A percentile compares a stretch with the other conserved stretches of the same genome.
phyloP scores from a whole-genome alignment of 2,113 vertebrate genomes.

The Centropus bengalensis region DNA sequence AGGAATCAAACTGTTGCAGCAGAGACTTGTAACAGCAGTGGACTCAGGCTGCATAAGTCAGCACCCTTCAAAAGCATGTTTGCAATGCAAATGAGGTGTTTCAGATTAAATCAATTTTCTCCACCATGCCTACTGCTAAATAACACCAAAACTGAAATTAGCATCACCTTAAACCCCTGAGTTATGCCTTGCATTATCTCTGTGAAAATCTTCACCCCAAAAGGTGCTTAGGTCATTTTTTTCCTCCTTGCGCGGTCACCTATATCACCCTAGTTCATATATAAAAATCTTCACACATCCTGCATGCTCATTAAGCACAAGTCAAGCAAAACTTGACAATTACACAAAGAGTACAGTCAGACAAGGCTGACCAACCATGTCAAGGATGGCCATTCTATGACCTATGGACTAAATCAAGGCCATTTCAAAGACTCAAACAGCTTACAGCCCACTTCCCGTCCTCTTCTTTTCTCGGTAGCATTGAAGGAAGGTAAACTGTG shows the following conservation, averaged over 20 bases:
- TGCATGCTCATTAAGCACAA: not conserved
- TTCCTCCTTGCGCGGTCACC: not conserved
- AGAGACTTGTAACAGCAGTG: not conserved
- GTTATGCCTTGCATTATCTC: not conserved
- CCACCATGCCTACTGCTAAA: not conserved
- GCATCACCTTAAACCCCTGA: not conserved
- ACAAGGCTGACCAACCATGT: not conserved
- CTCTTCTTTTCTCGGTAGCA: not conserved
- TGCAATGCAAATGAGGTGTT: not conserved
- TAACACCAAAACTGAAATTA: not conserved
- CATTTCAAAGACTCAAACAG: not conserved
- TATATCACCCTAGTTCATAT: not conserved
- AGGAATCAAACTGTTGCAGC: not conserved
- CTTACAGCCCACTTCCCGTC: accelerated
- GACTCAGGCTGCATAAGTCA: not conserved
- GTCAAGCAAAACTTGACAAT: not conserved
- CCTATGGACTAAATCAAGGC: not conserved
- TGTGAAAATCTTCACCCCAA: not conserved
- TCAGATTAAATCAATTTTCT: not conserved
- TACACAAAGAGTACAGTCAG: not conserved
- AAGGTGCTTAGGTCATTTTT: not conserved
- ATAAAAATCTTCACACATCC: not conserved
- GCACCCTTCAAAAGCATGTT: not conserved
- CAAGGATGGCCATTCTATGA: not conserved
- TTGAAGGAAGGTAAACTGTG: not conserved